These are phyloP conservation scores for Tokudaia muenninki DNA, from an alignment of 2,797 vertebrate genomes.

Conservation along the genomic window DNA sequence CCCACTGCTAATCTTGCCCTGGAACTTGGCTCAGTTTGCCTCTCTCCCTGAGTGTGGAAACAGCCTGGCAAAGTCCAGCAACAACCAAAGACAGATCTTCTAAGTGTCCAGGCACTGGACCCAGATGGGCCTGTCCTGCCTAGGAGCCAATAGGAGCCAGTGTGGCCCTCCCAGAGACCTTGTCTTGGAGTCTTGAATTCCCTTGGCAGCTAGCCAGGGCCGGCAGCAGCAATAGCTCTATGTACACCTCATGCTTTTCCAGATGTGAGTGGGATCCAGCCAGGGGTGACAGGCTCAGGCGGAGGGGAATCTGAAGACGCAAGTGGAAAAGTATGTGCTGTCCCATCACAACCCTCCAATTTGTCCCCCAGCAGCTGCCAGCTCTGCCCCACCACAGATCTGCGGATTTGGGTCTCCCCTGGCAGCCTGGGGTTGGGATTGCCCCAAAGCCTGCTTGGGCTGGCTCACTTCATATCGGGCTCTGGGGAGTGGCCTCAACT, in stretches of 20 bases:
- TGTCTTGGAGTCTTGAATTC: background rate
- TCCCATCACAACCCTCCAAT: conserved; percentile 88
- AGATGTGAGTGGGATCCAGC: conserved; percentile 85
- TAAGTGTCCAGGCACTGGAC: background rate
- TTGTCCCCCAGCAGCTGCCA: conserved; percentile 78
- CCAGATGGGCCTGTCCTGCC: background rate
- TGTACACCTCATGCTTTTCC: conserved; percentile 82
- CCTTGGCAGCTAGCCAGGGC: background rate
- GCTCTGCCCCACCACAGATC: conserved; percentile 81
- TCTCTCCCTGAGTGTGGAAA: background rate
- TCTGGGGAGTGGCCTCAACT: background rate
- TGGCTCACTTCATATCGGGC: background rate
- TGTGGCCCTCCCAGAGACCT: background rate
- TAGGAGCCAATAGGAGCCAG: background rate
- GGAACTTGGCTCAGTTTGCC: background rate
- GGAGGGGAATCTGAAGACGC: conserved; percentile 87
- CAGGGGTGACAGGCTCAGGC: conserved; percentile 78
- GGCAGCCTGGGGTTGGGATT: background rate
- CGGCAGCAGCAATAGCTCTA: background rate
- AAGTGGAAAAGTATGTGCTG: conserved; percentile 88
- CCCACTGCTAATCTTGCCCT: background rate
- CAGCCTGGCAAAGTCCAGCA: background rate
- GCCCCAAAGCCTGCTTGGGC: background rate
- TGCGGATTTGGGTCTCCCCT: conserved; percentile 90
- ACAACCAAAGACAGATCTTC: background rate